Base-by-base conservation (phyloP, 2,888 invertebrate genomes). In the Amaurobius ferox region DNA sequence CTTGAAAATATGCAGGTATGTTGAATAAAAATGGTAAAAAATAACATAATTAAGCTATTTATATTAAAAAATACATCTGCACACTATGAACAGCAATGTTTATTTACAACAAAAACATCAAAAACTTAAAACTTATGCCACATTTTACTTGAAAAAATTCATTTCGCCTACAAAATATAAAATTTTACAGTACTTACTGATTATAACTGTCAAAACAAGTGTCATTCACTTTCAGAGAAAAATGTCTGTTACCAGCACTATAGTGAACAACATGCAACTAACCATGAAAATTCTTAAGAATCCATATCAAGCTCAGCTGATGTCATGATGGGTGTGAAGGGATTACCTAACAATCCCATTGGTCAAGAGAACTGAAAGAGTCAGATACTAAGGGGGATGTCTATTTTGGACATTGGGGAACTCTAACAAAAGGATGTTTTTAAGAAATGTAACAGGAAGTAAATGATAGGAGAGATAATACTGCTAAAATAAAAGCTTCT, bases 201-300 rank as follows among this genome's bases (percentile, higher is more conserved):
- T 6, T 13, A 64, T 2, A 19, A 64, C 28, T 30, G 19, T 32
- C 26, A 13, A 71, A 68, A 11, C n/a, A 7, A 76, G 35, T 71
- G 83, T 77, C 71, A 77, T 77, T 83, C 77, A 77, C 83, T 77
- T 83, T 83, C 77, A 77, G 1, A 77, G 71, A 77, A 77, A 77
- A 66, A 30, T 39, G 23, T 48, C 48, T 71, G n/a, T n/a, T 30
- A 48, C 48, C 28, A 77, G 19, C 40, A 29, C n/a, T 29, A 32
- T 3, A 9, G 26, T 66, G 32, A 40, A 44, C 26, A 29, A 13
- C 19, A 32, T 70, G 48, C 26, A 39, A 71, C 11, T 30, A n/a
- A 26, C 11, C 3, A 6, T n/a, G n/a, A 7, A 16, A 64, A 48
- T 70, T 62, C 72, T 61, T 26, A 9, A 29, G 39, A 80, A 67